These are phyloP conservation scores for Rhegmatorhina hoffmannsi DNA, from an alignment of 2,113 vertebrate genomes.

Conservation along the genomic window DNA sequence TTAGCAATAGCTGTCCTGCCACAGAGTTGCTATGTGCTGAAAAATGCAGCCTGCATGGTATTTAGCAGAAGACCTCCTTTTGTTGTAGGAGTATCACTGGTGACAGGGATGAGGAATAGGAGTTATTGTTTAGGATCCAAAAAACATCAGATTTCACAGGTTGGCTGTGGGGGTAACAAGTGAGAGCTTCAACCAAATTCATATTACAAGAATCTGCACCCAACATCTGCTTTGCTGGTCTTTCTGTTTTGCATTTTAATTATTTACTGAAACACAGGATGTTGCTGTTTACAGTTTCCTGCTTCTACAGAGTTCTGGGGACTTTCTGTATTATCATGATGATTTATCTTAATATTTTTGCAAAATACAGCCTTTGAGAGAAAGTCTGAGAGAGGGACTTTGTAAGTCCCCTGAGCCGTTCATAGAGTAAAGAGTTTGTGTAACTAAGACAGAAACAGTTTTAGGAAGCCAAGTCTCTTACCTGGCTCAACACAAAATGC, in stretches of 20 bases:
- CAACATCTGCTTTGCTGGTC: conserved; percentile 13
- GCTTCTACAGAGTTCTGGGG: conserved; percentile 28
- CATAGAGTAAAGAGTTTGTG: background rate
- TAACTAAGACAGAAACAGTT: background rate
- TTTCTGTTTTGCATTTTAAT: conserved; percentile 58
- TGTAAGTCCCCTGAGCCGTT: background rate
- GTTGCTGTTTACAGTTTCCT: conserved; percentile 48
- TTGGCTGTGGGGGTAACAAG: background rate
- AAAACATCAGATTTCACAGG: background rate
- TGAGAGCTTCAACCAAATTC: background rate
- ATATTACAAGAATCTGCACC: background rate
- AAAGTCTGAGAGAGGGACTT: background rate
- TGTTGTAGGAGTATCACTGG: background rate
- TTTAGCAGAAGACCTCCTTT: background rate
- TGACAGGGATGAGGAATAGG: background rate
- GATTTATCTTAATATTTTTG: background rate
- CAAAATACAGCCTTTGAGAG: background rate
- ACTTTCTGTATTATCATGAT: conserved; percentile 1
- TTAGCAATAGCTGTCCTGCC: background rate
- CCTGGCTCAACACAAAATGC: conserved; percentile 8
- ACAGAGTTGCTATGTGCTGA: background rate
- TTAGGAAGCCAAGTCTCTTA: background rate
- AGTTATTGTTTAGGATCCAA: background rate
- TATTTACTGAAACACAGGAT: conserved; percentile 62
- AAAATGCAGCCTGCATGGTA: background rate